Evolutionary conservation across 35 echinoderm and acorn worm species (phyloP), one percentile per base, ranked within the genome.

Genomic region (Ptychodera flava): DNA sequence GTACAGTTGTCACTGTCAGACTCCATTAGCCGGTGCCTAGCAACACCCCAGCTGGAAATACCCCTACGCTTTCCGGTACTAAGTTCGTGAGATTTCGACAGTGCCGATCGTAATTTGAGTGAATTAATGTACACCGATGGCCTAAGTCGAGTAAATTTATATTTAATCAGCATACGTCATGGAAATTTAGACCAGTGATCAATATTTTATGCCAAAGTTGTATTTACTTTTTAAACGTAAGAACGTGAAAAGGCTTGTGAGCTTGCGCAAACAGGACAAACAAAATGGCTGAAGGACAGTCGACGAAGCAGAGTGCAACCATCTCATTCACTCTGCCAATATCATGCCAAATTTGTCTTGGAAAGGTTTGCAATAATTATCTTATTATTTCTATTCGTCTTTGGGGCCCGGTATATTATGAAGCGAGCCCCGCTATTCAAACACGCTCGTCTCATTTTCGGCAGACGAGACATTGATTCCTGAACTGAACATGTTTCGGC

Each of bases 291-390:
- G 45, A 64, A 64, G 45, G 45, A 64, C 45, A 64, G 45, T 64
- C 22, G 45, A 22, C 22, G 45, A 64, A 64, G 45, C 45, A 64
- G 45, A 64, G 45, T 64, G 77, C 89, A 0, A 86, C 89, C 27
- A 88, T 93, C 15, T 91, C 89, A 12, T 93, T 97, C 91, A 93
- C 91, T 64, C 83, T 97, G 75, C 95, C 95, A 79, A 91, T 97
- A 85, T 91, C 95, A 36, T 97, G 95, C 78, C 95, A 97, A 82
- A 91, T 97, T 29, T 97, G 95, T 79, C 88, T 97, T 83, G 91
- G 95, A 91, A 97, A 97, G 92, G 95, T 97, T 87, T 79, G 36
- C 15, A 79, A 52, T 52, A 14, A n/a, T 79, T 28, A 79, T 28
- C 29, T 1, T 79, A 31, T 79, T 79, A 30, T 28, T 6, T 28